phyloP scores from a whole-genome alignment of 2,888 invertebrate genomes.

The Nomada lathburiana region DNA sequence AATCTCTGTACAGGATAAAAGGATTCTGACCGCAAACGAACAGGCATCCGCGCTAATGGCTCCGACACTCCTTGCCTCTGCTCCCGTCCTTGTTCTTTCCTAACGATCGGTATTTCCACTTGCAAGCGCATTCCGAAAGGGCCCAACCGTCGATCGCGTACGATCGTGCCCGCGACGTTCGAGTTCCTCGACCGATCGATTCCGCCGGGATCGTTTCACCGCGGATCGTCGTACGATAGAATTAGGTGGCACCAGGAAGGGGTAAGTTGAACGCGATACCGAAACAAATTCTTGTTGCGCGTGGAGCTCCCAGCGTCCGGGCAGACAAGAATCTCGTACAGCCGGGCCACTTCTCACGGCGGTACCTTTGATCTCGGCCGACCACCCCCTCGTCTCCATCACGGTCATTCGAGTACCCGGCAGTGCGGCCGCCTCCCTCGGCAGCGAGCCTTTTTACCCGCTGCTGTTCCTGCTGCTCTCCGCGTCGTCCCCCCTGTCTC shows the following conservation, averaged over 20 bases:
- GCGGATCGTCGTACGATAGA: conserved; percentile 8
- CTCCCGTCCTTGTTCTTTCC: conserved; percentile 57
- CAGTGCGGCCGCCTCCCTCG: conserved; percentile 63
- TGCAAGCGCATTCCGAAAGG: conserved; percentile 45
- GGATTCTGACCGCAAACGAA: conserved; percentile 77
- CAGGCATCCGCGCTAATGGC: conserved; percentile 81
- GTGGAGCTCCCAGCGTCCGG: conserved; percentile 76
- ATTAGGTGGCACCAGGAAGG: conserved; percentile 57
- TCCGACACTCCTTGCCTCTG: conserved; percentile 70
- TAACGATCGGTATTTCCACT: conserved; percentile 74
- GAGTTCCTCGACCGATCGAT: conserved; percentile 4
- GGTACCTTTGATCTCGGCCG: conserved; percentile 80
- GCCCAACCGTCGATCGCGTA: conserved; percentile 27
- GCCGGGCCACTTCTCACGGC: conserved; percentile 83
- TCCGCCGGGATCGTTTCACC: neutral
- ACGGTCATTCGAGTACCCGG: conserved; percentile 71
- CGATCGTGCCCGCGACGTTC: conserved; percentile 8
- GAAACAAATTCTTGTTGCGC: conserved; percentile 79
- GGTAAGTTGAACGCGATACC: conserved; percentile 72
- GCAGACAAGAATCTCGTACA: conserved; percentile 83
- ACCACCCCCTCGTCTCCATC: conserved; percentile 74
- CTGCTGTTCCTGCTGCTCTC: conserved; percentile 34
- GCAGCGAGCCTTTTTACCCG: conserved; percentile 66
- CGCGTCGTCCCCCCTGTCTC: conserved; percentile 24
- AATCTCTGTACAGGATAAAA: conserved; percentile 78